phyloP scores from a whole-genome alignment of 30 jellyfish, hydroid and myxozoan species.

The Turritopsis rubra region DNA sequence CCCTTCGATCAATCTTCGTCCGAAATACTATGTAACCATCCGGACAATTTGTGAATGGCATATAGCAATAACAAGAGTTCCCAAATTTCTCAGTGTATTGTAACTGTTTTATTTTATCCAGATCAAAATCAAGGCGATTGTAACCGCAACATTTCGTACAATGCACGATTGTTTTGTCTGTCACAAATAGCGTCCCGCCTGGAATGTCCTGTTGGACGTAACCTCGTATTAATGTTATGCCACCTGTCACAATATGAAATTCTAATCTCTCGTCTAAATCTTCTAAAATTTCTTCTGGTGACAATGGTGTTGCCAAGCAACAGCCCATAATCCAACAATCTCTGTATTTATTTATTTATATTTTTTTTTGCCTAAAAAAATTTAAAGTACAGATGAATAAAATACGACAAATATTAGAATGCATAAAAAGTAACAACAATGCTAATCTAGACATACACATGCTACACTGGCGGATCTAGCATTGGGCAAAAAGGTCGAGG shows the following conservation, averaged over 20 bases:
- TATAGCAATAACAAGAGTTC: background rate
- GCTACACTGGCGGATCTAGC: too few species aligned
- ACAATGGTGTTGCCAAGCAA: conserved; percentile 8
- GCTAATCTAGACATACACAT: too few species aligned
- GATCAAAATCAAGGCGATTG: background rate
- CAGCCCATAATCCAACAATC: conserved; percentile 7
- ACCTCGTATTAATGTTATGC: conserved; percentile 15
- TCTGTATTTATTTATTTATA: background rate
- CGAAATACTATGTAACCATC: conserved; percentile 10
- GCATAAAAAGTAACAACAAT: background rate
- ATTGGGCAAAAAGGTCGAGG: too few species aligned
- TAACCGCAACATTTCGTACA: conserved; percentile 16
- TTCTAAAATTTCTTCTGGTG: conserved; percentile 14
- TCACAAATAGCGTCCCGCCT: conserved; percentile 25
- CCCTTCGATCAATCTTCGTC: conserved; percentile 12
- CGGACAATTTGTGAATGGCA: background rate
- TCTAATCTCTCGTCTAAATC: conserved; percentile 5
- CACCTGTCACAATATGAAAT: conserved; percentile 7
- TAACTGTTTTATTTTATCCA: background rate
- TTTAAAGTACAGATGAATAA: background rate
- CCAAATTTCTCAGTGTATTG: conserved; percentile 2
- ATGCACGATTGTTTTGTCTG: background rate
- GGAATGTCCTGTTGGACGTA: conserved; percentile 18
- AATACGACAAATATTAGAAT: background rate
- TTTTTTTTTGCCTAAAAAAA: background rate